Conservation (phyloP, 2,888 invertebrate species). For the Scrobipalpa costella region DNA sequence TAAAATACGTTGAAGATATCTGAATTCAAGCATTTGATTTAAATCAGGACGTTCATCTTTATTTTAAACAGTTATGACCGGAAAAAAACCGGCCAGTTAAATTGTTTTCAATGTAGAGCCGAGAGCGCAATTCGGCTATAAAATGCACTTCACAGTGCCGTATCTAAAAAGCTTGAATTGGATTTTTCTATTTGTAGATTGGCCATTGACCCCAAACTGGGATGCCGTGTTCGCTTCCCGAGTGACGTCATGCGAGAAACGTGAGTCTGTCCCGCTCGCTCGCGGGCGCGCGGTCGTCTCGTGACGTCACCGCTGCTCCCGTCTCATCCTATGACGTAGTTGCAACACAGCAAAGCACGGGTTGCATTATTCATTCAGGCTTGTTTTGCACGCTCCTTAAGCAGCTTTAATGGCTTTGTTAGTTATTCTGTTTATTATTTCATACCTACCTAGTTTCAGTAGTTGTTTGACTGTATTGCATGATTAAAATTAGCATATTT, state of each 20-base stretch:
- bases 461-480: background rate
- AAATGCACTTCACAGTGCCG: conserved; percentile 36
- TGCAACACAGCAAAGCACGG: background rate
- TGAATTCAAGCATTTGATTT: background rate
- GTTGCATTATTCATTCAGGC: background rate
- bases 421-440: background rate
- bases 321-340: conserved; percentile 14
- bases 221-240: conserved; percentile 78
- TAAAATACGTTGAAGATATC: background rate
- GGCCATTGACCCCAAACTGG: conserved; percentile 79
- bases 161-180: conserved; percentile 49
- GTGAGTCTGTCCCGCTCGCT: conserved; percentile 65
- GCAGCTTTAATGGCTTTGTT: background rate
- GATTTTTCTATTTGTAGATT: conserved; percentile 79
- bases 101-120: conserved; percentile 1
- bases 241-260: conserved; percentile 78
- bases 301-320: conserved; percentile 27
- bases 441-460: background rate
- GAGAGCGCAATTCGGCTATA: conserved; percentile 33
- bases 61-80: conserved; percentile 13
- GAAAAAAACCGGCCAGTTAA: conserved; percentile 7
- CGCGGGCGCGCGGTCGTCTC: conserved; percentile 39
- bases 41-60: background rate
- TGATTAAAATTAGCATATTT: background rate
- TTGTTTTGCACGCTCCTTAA: conserved; percentile 18